Evolutionary conservation across 2,113 vertebrate species (phyloP).

Genomic region (Pseudopodoces humilis): DNA sequence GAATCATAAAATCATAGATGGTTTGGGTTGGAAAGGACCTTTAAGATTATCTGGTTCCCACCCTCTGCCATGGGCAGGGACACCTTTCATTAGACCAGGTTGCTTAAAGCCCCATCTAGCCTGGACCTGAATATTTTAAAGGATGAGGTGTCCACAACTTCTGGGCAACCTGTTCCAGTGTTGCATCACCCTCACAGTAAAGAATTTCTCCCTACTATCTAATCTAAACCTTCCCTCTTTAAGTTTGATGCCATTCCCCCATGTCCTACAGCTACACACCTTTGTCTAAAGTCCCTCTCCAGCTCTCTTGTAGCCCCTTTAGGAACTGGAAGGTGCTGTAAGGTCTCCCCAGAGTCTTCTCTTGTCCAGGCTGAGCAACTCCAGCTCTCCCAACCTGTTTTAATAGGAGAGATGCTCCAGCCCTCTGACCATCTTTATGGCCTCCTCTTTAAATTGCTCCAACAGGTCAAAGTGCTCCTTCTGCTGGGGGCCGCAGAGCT

Average conservation of each 20-base stretch:
- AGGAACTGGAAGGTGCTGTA: not conserved
- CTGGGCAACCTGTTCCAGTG: not conserved
- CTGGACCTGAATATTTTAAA: not conserved
- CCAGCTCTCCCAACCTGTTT: not conserved
- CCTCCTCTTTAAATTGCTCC: not conserved
- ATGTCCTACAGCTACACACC: not conserved
- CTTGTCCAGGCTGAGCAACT: not conserved
- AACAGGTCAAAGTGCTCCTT: not conserved
- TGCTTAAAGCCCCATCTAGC: not conserved
- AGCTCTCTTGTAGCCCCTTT: too few relatives aligned
- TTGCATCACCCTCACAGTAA: not conserved
- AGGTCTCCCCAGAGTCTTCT: not conserved
- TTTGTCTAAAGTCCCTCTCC: not conserved
- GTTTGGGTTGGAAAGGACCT: not conserved
- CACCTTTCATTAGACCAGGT: not conserved
- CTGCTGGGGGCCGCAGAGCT: not conserved
- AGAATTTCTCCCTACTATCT: not conserved
- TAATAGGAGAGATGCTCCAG: not conserved
- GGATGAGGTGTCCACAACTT: not conserved
- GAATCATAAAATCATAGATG: not conserved
- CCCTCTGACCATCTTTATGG: not conserved
- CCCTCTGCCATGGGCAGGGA: not conserved
- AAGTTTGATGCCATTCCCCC: not conserved
- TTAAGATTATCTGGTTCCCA: not conserved
- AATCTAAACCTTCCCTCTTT: not conserved